Evolutionary conservation across 2,797 vertebrate species (phyloP).

Genomic region (Chromis chromis): DNA sequence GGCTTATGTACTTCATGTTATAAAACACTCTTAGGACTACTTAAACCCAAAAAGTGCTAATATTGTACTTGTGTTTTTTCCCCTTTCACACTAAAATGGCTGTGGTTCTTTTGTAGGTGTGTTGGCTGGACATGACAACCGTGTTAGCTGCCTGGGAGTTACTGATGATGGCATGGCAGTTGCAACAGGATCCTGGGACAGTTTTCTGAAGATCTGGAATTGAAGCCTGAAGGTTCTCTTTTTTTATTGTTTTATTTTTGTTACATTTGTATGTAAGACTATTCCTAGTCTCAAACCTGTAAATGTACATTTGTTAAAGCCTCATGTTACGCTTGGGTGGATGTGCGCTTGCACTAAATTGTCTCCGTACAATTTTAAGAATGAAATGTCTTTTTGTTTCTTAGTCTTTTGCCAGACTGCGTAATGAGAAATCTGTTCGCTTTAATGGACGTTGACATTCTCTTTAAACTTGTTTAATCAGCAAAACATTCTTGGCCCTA

Average conservation of each 20-base stretch:
- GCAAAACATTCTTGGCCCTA: constrained; percentile 9
- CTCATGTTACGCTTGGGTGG: constrained; percentile 20
- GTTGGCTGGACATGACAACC: constrained; percentile 98
- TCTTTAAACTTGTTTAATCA: constrained; percentile 2
- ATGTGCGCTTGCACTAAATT: constrained; percentile 11
- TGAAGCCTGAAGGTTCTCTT: constrained; percentile 88
- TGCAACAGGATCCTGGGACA: constrained; percentile 99
- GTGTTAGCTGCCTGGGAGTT: constrained; percentile 99
- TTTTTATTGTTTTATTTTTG: neutral
- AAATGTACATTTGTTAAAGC: constrained; percentile 20
- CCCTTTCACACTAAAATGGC: neutral
- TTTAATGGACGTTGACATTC: constrained; percentile 20
- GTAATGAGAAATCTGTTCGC: constrained; percentile 16
- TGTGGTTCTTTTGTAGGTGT: constrained; percentile 85
- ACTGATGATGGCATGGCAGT: constrained; percentile 99
- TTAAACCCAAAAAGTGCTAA: too few relatives aligned
- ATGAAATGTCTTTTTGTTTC: constrained; percentile 22
- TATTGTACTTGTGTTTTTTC: neutral
- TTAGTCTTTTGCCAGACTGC: constrained; percentile 14
- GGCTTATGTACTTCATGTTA: neutral
- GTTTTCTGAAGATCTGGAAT: constrained; percentile 99
- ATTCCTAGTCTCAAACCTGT: constrained; percentile 28
- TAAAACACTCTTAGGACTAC: neutral
- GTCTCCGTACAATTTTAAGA: constrained; percentile 14
- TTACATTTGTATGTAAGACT: constrained; percentile 24